Conservation (phyloP, 2,113 vertebrate genomes). For the Lophius piscatorius region DNA sequence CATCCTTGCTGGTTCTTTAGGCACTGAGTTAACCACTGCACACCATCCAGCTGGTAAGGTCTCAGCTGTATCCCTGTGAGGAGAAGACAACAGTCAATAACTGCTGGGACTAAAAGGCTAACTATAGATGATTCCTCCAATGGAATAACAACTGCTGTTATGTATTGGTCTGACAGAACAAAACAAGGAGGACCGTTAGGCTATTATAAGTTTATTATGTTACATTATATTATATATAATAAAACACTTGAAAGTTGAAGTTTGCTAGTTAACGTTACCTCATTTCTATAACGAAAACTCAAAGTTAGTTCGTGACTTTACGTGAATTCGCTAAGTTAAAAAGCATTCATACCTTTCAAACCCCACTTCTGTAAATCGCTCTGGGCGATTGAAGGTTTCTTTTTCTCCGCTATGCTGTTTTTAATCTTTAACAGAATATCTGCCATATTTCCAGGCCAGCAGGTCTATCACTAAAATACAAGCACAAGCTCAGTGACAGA, state of each 20-base stretch:
- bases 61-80: conserved; percentile 83
- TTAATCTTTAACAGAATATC: conserved; percentile 56
- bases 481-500: neutral
- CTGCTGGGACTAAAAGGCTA: neutral
- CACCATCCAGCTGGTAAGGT: conserved; percentile 87
- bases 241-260: too few species aligned
- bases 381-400: conserved; percentile 47
- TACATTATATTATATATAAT: too few species aligned
- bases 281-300: too few species aligned
- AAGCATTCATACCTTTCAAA: conserved; percentile 63
- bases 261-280: too few species aligned
- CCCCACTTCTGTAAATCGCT: conserved; percentile 70
- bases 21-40: conserved; percentile 86
- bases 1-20: conserved; percentile 84
- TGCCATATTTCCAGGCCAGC: conserved; percentile 54
- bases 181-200: too few species aligned
- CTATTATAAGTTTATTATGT: too few species aligned
- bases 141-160: too few species aligned
- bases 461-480: neutral
- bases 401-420: conserved; percentile 40
- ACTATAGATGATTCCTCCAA: too few species aligned
- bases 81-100: neutral
- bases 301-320: neutral
- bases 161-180: too few species aligned
- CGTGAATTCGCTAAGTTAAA: neutral